Evolutionary conservation across 2,113 vertebrate genomes (phyloP), one percentile per base, ranked within the genome.

Genomic region (Poeciliopsis retropinna): DNA sequence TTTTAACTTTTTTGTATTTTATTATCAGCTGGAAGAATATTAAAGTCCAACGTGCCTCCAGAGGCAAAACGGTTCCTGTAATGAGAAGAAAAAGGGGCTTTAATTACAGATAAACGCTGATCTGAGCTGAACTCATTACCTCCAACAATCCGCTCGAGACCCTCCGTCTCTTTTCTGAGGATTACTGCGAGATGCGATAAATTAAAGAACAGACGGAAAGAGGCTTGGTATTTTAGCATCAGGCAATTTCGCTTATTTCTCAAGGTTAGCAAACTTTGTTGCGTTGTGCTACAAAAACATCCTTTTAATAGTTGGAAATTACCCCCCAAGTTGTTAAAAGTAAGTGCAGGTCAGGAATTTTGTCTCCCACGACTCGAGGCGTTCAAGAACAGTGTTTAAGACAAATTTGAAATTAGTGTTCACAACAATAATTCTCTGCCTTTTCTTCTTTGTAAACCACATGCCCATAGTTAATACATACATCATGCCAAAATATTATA

Each of bases 81-180:
- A 87, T 84, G 73, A 86, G 63, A 81, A 77, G 39, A 72, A 14
- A 28, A 41, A 31, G 30, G 47, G 73, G 72, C 30, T 84, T 85
- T 90, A 88, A 88, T 90, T 85, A 88, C 86, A 87, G 74, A 83
- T 84, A 67, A 82, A 78, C 34, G 79, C 70, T 70, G 81, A 75
- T 60, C 77, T 0, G 77, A 67, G 65, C 54, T 84, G 82, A 85
- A 82, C 83, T 86, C 77, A 87, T 90, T 87, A 84, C 67, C 39
- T 19, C 69, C 73, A 44, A 73, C 3, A 44, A 76, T 66, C 76
- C 88, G 75, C 75, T 27, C 28, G 84, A 74, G 84, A 78, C 70
- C 6, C 65, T 54, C 77, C 29, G 41, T 2, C 29, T 5, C 67
- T 37, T 64, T 64, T 71, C 28, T 22, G 71, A 51, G 72, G n/a